phyloP scores from a whole-genome alignment of 2,888 invertebrate species.

The Xestia c-nigrum region DNA sequence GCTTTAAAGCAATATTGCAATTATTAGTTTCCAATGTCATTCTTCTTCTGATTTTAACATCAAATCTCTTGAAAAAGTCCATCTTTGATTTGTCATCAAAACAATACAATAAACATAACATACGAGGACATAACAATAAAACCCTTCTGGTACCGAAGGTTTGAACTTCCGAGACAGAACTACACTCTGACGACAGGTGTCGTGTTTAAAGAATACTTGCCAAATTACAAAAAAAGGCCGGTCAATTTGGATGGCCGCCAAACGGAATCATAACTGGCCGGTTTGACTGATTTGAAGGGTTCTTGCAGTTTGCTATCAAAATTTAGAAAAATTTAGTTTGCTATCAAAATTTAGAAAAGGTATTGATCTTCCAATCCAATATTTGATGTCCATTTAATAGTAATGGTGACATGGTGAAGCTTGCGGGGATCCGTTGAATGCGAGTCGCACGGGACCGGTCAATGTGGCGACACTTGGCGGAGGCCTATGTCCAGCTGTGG shows the following conservation, averaged over 20 bases:
- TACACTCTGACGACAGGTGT: slow-evolving; percentile 82
- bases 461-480: too few relatives aligned
- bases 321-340: slow-evolving; percentile 17
- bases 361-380: not conserved
- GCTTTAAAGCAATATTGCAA: not conserved
- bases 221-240: slow-evolving; percentile 83
- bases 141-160: slow-evolving; percentile 48
- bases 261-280: slow-evolving; percentile 69
- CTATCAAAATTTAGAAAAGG: not conserved
- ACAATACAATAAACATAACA: slow-evolving; percentile 12
- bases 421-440: too few relatives aligned
- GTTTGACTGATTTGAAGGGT: slow-evolving; percentile 35
- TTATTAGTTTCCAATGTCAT: not conserved
- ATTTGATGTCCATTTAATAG: not conserved
- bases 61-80: not conserved
- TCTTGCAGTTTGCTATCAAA: slow-evolving; percentile 22
- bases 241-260: slow-evolving; percentile 83
- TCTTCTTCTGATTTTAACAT: not conserved
- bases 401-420: not conserved
- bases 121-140: slow-evolving; percentile 16
- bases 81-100: slow-evolving; percentile 18
- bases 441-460: too few relatives aligned
- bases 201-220: slow-evolving; percentile 79
- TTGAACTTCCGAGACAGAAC: slow-evolving; percentile 76
- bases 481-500: too few relatives aligned